These are phyloP conservation scores for Limnothrissa miodon DNA, from an alignment of 2,113 vertebrate species.

Conservation along the genomic window DNA sequence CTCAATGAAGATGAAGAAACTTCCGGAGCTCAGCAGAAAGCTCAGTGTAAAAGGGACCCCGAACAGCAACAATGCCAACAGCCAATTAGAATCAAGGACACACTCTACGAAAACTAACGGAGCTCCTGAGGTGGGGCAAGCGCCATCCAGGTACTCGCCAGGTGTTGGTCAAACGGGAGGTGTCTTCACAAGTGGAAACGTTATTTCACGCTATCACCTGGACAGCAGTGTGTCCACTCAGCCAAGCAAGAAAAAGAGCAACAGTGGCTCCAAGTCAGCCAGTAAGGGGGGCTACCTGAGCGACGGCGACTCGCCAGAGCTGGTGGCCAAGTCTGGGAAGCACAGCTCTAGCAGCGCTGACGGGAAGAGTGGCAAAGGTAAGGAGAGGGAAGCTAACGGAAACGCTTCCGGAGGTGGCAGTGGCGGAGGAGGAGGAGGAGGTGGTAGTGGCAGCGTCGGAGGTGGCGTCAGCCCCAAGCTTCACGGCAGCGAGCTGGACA, in stretches of 20 bases:
- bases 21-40: conserved; percentile 94
- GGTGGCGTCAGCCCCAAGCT: conserved; percentile 61
- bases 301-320: conserved; percentile 93
- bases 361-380: conserved; percentile 73
- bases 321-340: conserved; percentile 88
- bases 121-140: conserved; percentile 45
- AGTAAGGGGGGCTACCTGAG: conserved; percentile 96
- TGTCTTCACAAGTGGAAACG: conserved; percentile 80
- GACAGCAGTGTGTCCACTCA: conserved; percentile 93
- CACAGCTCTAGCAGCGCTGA: conserved; percentile 67
- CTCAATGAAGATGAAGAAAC: conserved; percentile 98
- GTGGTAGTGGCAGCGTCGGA: not conserved
- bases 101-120: conserved; percentile 50
- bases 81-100: conserved; percentile 61
- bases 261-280: conserved; percentile 80
- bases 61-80: conserved; percentile 60
- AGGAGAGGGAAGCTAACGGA: conserved; percentile 59
- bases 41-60: conserved; percentile 84
- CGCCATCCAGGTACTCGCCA: conserved; percentile 64
- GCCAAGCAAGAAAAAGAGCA: conserved; percentile 82
- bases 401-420: conserved; percentile 69
- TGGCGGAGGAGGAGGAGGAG: conserved; percentile 16
- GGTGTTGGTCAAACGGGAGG: conserved; percentile 71
- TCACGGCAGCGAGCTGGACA: conserved; percentile 81
- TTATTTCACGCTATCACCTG: conserved; percentile 96